phyloP scores from a whole-genome alignment of 1,140 invertebrate species.

The Nasonia giraulti region DNA sequence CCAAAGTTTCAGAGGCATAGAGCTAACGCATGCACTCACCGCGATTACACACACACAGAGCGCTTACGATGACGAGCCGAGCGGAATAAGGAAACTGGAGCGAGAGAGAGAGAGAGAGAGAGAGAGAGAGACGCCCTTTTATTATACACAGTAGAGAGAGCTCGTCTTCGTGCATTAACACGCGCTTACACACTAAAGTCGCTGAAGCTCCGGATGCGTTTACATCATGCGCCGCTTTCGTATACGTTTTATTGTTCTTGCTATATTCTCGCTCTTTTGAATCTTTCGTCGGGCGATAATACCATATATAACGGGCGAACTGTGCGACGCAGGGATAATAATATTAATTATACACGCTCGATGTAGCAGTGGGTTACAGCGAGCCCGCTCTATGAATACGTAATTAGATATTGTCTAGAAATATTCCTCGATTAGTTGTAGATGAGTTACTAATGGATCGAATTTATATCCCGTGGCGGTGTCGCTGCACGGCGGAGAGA shows the following conservation, averaged over 20 bases:
- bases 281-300: too few relatives aligned
- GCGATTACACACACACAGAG: constrained; percentile 3
- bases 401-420: not conserved
- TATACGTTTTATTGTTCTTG: too few relatives aligned
- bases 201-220: not conserved
- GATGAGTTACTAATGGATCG: constrained; percentile 15
- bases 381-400: not conserved
- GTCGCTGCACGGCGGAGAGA: too few relatives aligned
- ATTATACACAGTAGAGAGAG: not conserved
- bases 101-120: not conserved
- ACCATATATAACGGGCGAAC: too few relatives aligned
- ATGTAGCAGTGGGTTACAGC: too few relatives aligned
- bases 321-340: too few relatives aligned
- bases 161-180: not conserved
- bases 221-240: too few relatives aligned
- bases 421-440: not conserved
- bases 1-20: not conserved
- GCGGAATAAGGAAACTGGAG: not conserved
- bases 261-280: too few relatives aligned
- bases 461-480: not conserved
- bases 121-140: not conserved
- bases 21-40: not conserved
- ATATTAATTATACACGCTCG: too few relatives aligned
- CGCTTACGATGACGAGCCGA: not conserved
- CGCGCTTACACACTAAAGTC: too few relatives aligned